Percentiles rank a stretch among this genome's conserved stretches.
Conservation (phyloP, 2,888 invertebrate genomes). For the Syrphus vitripennis region DNA sequence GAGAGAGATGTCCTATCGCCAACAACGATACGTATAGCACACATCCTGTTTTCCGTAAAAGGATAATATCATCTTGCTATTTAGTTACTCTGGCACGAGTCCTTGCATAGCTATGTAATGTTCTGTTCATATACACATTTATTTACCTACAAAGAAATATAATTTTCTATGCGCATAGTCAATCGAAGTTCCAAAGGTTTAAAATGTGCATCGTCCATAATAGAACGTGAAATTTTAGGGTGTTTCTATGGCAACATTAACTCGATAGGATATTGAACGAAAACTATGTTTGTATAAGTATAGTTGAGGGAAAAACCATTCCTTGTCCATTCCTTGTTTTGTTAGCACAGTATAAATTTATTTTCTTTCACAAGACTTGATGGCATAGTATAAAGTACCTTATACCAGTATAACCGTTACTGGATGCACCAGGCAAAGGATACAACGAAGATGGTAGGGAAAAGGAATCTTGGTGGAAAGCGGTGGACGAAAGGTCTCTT, state of each 20-base stretch:
- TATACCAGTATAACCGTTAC: conserved; percentile 10
- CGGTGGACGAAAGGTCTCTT: background rate
- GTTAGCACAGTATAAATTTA: background rate
- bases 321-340: conserved; percentile 30
- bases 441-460: background rate
- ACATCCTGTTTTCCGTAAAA: background rate
- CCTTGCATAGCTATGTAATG: conserved; percentile 21
- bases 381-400: background rate
- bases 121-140: background rate
- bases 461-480: background rate
- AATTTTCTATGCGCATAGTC: conserved; percentile 54
- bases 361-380: background rate
- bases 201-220: conserved; percentile 59
- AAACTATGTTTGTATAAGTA: background rate
- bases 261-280: conserved; percentile 53
- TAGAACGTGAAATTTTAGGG: conserved; percentile 42
- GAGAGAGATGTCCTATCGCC: background rate
- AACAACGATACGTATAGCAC: background rate
- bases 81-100: conserved; percentile 23
- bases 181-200: conserved; percentile 34
- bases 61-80: conserved; percentile 1
- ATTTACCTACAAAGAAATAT: background rate
- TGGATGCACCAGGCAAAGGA: too few relatives aligned
- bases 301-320: conserved; percentile 1
- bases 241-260: conserved; percentile 58